Base-by-base conservation (phyloP, 2,797 vertebrate species). In the Diplodus sargus region DNA sequence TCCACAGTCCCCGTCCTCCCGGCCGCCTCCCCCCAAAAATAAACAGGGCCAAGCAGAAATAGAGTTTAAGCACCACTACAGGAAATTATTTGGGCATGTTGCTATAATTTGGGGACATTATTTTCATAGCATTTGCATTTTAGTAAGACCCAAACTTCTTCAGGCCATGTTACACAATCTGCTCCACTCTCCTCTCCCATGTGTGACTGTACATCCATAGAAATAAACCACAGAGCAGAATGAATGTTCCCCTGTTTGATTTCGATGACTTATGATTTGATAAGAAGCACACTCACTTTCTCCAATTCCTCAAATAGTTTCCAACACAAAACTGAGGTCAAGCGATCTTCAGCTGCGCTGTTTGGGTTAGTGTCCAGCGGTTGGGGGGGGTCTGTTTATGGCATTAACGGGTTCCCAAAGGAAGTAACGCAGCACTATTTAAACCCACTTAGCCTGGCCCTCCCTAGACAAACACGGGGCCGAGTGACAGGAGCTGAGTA, bases 41-140 rank as follows among this genome's bases (percentile, higher is more conserved):
- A 95, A 95, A 95, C 92, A 94, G 82, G 87, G 82, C 88, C 78
- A 87, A 88, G 92, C 92, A 93, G 91, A 94, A 95, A 95, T 94
- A 95, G 75, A 92, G 88, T 93, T 91, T 86, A 92, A 94, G 93
- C 90, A 92, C 90, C 85, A 85, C 90, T 86, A 89, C 93, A 95
- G 94, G 95, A 96, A 95, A 95, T 93, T 70, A 95, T 94, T 91
- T 84, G 78, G 90, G 89, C 89, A 91, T 92, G 91, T 94, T 92
- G 91, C 92, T 94, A 83, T 91, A 92, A 95, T 94, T 94, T 93
- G 77, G 84, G 81, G 68, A 88, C 91, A 90, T 93, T 92, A 91
- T 94, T 94, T 93, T 93, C 79, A 83, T 87, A 90, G 90, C 90
- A 89, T 92, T 92, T 91, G 89, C 89, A 90, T 93, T 91, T 90